Base-by-base conservation (phyloP, 2,888 invertebrate genomes). In the Andrena trimmerana region DNA sequence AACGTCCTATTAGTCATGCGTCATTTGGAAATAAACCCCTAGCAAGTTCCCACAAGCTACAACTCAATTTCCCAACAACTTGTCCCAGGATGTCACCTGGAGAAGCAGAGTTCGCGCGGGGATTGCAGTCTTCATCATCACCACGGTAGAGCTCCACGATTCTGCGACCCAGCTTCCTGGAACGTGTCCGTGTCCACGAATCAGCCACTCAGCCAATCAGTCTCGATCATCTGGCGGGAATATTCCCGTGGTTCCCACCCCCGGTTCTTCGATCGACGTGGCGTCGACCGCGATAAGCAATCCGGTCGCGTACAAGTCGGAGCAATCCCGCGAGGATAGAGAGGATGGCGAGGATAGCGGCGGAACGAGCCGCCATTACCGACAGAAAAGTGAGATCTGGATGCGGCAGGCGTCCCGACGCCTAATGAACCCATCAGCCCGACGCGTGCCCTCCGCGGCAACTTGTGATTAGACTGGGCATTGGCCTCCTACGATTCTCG, bases 351-450 rank as follows among this genome's bases (percentile, higher is more conserved):
- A 36, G 89, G 65, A 82, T 78, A 83, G 80, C 86, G 78, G 78
- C 84, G 84, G 73, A 24, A 82, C 62, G 83, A 81, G 76, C 54
- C 72, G 77, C 62, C 73, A 78, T 86, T 86, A 77, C 76, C 73
- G 60, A 70, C 50, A 79, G 88, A 90, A 89, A 89, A 91, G 88
- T 88, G 83, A 86, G 87, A 93, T 93, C 92, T 90, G 88, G 90
- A 93, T 93, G 92, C 93, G 88, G 89, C 81, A 79, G 88, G 91
- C 92, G 92, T 93, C 90, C 87, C 85, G 85, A 86, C 91, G 92
- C 91, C 92, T 93, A 93, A 93, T 93, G 93, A 93, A 92, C 91
- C 90, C 91, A 93, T 93, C 92, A 91, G 88, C 75, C 74, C 82
- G 90, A 91, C 91, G 92, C 93, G 93, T 93, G 93, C 91, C 91